These are phyloP conservation scores for Hydropsyche betteni DNA, from an alignment of 2,888 invertebrate genomes.

Conservation along the genomic window DNA sequence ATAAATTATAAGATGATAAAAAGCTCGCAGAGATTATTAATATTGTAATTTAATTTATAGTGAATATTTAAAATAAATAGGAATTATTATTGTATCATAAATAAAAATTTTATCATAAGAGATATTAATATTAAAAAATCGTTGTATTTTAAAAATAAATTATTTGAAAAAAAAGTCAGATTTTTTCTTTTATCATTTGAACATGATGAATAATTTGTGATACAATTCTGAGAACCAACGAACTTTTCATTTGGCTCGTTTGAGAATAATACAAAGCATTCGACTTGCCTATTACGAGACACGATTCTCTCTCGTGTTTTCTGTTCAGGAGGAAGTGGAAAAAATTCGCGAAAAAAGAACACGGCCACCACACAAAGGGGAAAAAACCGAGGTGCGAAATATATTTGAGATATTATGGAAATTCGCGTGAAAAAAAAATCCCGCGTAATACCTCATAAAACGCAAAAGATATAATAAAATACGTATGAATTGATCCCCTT, in stretches of 20 bases:
- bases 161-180: neutral
- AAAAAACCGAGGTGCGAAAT: slow-evolving; percentile 13
- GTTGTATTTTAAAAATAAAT: neutral
- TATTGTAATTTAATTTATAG: neutral
- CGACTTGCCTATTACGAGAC: too few species aligned
- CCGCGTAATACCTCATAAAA: slow-evolving; percentile 15
- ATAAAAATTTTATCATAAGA: too few species aligned
- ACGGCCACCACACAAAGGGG: neutral
- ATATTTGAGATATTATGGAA: slow-evolving; percentile 21
- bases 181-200: neutral
- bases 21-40: slow-evolving; percentile 17
- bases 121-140: neutral
- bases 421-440: neutral
- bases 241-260: too few species aligned
- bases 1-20: neutral
- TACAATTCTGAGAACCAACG: neutral
- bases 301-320: too few species aligned
- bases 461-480: slow-evolving; percentile 19
- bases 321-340: too few species aligned
- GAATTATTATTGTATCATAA: too few species aligned
- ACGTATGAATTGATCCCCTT: slow-evolving; percentile 11
- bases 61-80: too few species aligned
- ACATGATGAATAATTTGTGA: neutral
- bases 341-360: too few species aligned
- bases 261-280: too few species aligned